phyloP scores from a whole-genome alignment of 2,888 invertebrate genomes.

The Vannuccia rotundouncinata region DNA sequence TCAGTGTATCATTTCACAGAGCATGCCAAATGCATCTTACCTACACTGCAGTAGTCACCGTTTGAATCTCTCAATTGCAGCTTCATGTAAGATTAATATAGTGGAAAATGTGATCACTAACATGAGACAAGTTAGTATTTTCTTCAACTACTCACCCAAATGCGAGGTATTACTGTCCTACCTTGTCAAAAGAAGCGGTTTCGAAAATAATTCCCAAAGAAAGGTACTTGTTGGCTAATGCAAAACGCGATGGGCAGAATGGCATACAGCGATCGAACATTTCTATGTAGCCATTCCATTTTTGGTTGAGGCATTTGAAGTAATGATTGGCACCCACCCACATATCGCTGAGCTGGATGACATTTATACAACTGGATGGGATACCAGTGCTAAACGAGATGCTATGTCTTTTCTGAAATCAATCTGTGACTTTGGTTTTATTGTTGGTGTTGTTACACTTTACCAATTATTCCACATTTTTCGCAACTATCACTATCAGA shows the following conservation, averaged over 20 bases:
- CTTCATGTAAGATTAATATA: conserved; percentile 18
- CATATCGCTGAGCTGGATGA: conserved; percentile 20
- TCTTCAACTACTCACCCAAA: conserved; percentile 37
- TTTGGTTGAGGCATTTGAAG: conserved; percentile 34
- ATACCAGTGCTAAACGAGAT: neutral
- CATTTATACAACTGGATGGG: conserved; percentile 22
- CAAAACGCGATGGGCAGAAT: neutral
- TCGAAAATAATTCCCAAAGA: conserved; percentile 28
- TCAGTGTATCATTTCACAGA: neutral
- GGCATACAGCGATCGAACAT: conserved; percentile 35
- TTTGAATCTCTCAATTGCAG: neutral
- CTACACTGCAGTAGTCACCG: neutral
- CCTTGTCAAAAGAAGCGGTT: neutral
- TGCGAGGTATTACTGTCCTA: conserved; percentile 22
- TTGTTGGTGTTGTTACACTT: conserved; percentile 18
- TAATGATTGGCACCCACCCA: conserved; percentile 33
- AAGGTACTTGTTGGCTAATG: conserved; percentile 33
- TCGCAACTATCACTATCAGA: conserved; percentile 4
- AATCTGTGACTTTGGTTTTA: conserved; percentile 19
- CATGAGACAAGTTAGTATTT: conserved; percentile 30
- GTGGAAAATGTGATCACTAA: conserved; percentile 36
- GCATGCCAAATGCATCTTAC: neutral
- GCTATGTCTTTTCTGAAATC: conserved; percentile 16
- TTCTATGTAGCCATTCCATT: conserved; percentile 35
- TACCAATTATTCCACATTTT: conserved; percentile 33